Conservation (phyloP, 2,888 invertebrate species). For the Lycophotia porphyrea region DNA sequence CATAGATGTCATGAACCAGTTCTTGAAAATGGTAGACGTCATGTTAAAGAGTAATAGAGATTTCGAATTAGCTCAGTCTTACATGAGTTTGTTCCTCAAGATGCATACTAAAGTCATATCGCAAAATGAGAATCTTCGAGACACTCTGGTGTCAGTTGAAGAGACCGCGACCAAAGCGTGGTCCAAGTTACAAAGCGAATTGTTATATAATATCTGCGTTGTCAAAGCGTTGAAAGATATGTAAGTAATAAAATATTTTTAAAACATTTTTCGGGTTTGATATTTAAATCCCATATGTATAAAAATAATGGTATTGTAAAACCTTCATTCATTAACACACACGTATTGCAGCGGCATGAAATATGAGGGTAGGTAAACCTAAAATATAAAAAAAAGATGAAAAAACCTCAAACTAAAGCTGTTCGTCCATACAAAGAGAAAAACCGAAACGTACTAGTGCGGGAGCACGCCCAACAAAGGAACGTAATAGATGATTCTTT, state of each 20-base stretch:
- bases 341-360: conserved; percentile 35
- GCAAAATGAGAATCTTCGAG: conserved; percentile 88
- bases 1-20: conserved; percentile 93
- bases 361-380: conserved; percentile 47
- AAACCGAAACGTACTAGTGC: conserved; percentile 66
- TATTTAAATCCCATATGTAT: background rate
- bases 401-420: conserved; percentile 62
- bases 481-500: conserved; percentile 79
- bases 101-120: conserved; percentile 92
- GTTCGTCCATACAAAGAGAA: conserved; percentile 68
- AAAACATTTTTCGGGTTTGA: conserved; percentile 23
- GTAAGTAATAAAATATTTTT: conserved; percentile 73
- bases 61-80: conserved; percentile 97
- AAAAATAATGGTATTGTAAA: conserved; percentile 12
- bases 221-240: conserved; percentile 93
- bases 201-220: conserved; percentile 94
- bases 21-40: conserved; percentile 93
- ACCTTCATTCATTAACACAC: conserved; percentile 30
- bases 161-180: conserved; percentile 91
- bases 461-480: conserved; percentile 74
- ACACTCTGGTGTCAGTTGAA: conserved; percentile 90
- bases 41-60: conserved; percentile 94
- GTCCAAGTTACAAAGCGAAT: conserved; percentile 92
- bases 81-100: conserved; percentile 96
- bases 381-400: conserved; percentile 45